A percentile compares a stretch with the other conserved stretches of the same genome.
Evolutionary conservation across 2,797 vertebrate genomes (phyloP).

Genomic region (Macropus fuliginosus): DNA sequence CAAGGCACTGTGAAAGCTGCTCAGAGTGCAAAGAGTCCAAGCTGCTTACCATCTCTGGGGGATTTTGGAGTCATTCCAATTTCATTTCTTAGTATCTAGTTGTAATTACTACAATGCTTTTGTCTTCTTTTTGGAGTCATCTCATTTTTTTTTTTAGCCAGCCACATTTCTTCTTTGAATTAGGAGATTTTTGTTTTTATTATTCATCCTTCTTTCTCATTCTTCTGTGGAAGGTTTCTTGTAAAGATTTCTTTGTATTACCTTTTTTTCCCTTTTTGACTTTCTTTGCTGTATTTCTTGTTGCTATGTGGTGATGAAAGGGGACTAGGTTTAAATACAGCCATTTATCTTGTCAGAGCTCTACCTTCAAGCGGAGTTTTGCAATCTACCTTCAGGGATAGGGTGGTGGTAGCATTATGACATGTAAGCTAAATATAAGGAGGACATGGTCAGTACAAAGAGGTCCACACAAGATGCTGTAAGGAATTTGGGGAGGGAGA

Average conservation of each 20-base stretch:
- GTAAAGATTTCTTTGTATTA: not conserved
- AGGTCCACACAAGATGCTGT: not conserved
- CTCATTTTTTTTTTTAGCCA: not conserved
- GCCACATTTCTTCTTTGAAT: not conserved
- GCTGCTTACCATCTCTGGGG: not conserved
- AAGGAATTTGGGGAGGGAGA: not conserved
- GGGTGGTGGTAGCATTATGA: not conserved
- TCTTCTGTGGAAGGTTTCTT: not conserved
- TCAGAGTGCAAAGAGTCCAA: not conserved
- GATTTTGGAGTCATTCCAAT: not conserved
- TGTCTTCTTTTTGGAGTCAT: not conserved
- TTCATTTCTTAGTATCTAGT: not conserved
- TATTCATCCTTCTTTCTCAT: not conserved
- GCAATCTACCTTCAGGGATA: not conserved
- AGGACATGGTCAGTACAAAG: not conserved
- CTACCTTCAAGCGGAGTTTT: not conserved
- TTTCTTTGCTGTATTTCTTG: not conserved
- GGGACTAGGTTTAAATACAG: not conserved
- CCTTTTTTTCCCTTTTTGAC: not conserved
- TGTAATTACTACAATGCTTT: not conserved
- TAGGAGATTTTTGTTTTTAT: not conserved
- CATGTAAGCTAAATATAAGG: not conserved
- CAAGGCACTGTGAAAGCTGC: not conserved
- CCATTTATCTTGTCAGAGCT: not conserved
- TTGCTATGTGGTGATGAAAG: not conserved